Evolutionary conservation across 2,888 invertebrate species (phyloP).

Genomic region (Polia nebulosa): DNA sequence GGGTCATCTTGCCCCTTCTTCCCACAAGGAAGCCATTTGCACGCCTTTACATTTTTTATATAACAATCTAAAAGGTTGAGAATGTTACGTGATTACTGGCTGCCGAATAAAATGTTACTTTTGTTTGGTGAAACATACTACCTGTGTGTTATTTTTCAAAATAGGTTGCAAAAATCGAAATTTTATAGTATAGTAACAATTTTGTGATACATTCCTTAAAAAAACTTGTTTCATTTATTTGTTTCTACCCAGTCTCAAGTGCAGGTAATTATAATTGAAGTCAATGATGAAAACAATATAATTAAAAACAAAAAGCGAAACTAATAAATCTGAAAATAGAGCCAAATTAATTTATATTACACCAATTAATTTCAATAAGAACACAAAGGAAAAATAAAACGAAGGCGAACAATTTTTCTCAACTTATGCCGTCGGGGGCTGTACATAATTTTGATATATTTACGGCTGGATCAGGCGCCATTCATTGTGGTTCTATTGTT

Average conservation of each 20-base stretch:
- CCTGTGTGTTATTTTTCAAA: not conserved
- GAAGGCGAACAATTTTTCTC: slow-evolving; percentile 51
- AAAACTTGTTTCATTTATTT: not conserved
- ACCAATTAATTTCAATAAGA: slow-evolving; percentile 51
- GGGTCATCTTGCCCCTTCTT: slow-evolving; percentile 58
- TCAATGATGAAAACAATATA: slow-evolving; percentile 6
- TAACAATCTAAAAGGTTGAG: slow-evolving; percentile 65
- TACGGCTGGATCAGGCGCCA: slow-evolving; percentile 60
- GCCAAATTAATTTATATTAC: slow-evolving; percentile 24
- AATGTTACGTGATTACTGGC: slow-evolving; percentile 43
- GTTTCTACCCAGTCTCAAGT: not conserved
- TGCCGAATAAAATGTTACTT: slow-evolving; percentile 25
- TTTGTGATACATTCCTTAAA: not conserved
- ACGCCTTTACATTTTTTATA: slow-evolving; percentile 67
- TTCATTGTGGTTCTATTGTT: slow-evolving; percentile 70
- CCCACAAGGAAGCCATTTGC: slow-evolving; percentile 60
- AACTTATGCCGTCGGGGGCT: slow-evolving; percentile 36
- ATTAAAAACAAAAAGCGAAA: slow-evolving; percentile 4
- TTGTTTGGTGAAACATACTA: no score
- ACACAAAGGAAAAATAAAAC: slow-evolving; percentile 44
- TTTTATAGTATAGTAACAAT: not conserved
- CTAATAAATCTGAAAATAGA: slow-evolving; percentile 13
- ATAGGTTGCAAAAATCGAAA: not conserved
- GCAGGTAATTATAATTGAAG: not conserved
- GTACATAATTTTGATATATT: slow-evolving; percentile 67